Conservation (phyloP, 1,140 invertebrate species). For the Holotrichia oblita region DNA sequence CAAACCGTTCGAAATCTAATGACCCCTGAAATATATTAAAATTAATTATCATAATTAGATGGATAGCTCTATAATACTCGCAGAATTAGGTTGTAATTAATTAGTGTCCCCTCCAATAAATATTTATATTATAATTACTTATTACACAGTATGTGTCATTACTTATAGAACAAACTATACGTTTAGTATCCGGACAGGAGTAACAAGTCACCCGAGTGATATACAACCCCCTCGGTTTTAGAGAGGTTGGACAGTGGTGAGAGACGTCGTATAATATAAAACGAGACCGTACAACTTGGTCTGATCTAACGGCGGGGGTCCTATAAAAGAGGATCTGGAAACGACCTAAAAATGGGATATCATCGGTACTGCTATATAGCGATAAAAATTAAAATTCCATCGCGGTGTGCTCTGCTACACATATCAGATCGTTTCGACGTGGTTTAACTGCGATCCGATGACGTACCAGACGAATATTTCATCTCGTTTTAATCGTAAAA, state of each 20-base stretch:
- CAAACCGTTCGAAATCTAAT: no score
- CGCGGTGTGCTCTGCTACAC: constrained; percentile 38
- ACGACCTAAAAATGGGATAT: constrained; percentile 33
- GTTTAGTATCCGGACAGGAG: no score
- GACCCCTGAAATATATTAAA: no score
- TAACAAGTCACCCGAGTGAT: constrained; percentile 49
- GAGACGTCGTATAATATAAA: constrained; percentile 47
- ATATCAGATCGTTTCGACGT: constrained; percentile 45
- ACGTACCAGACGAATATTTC: constrained; percentile 6
- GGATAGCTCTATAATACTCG: no score
- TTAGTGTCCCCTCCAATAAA: no score
- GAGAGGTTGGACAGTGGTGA: background rate
- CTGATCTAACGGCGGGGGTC: constrained; percentile 47
- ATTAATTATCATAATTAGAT: no score
- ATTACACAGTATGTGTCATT: no score
- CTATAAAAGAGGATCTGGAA: constrained; percentile 47
- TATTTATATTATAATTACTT: no score
- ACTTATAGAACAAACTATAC: no score
- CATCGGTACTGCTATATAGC: constrained; percentile 28
- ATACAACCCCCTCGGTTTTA: constrained; percentile 46
- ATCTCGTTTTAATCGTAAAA: constrained; percentile 5
- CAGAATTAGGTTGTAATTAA: no score
- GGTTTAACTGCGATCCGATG: constrained; percentile 36
- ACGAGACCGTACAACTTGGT: constrained; percentile 46
- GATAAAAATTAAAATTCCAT: constrained; percentile 47